phyloP scores from a whole-genome alignment of 2,797 vertebrate genomes.

The Kryptolebias ocellatus region DNA sequence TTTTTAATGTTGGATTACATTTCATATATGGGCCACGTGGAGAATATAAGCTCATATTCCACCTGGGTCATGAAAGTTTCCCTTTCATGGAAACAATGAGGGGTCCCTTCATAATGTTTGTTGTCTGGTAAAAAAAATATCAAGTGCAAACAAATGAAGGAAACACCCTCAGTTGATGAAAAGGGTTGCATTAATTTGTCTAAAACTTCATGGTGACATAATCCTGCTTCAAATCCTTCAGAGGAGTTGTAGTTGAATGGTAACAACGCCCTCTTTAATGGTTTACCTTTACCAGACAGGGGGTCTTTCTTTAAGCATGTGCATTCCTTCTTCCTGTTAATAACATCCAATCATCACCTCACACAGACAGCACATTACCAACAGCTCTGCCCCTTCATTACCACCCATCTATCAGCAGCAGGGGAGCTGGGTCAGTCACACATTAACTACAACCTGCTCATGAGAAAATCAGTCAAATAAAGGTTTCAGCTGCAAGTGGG shows the following conservation, averaged over 20 bases:
- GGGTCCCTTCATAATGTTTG: neutral
- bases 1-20: neutral
- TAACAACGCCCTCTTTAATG: constrained; percentile 40
- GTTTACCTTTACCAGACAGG: constrained; percentile 54
- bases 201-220: constrained; percentile 3
- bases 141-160: constrained; percentile 7
- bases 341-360: constrained; percentile 59
- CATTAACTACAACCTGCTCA: constrained; percentile 29
- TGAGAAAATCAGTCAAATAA: constrained; percentile 24
- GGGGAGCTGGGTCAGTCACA: constrained; percentile 25
- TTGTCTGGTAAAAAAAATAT: constrained; percentile 10
- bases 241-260: constrained; percentile 24
- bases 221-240: constrained; percentile 9
- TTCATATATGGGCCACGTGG: constrained; percentile 4
- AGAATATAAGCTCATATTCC: constrained; percentile 4
- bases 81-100: constrained; percentile 1
- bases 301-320: constrained; percentile 34
- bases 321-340: constrained; percentile 60
- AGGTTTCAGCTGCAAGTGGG: constrained; percentile 28
- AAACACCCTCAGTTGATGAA: constrained; percentile 21
- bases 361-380: constrained; percentile 42
- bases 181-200: neutral
- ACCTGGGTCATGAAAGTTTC: neutral
- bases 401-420: constrained; percentile 52
- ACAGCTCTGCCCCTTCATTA: constrained; percentile 51